A percentile compares a stretch with the other conserved stretches of the same genome.
Conservation (phyloP, 53 echinoderm and acorn worm species). For the Paelopatides confundens region DNA sequence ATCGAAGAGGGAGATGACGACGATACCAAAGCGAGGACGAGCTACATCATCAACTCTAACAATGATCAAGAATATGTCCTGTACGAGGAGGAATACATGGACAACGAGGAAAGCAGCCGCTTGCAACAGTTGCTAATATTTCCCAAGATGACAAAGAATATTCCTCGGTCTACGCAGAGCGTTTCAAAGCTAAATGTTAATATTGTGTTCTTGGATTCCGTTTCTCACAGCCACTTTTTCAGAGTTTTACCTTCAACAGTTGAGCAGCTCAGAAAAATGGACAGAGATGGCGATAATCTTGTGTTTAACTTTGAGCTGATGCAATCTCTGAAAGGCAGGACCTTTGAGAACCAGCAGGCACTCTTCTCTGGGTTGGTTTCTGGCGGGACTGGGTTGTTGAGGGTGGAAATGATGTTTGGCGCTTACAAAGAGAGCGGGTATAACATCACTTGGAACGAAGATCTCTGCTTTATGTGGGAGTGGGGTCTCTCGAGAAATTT, state of each 20-base stretch:
- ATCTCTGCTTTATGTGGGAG: conserved; percentile 92
- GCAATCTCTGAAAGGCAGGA: conserved; percentile 88
- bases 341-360: conserved; percentile 79
- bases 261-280: conserved; percentile 54
- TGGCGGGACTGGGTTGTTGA: conserved; percentile 61
- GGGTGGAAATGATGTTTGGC: conserved; percentile 50
- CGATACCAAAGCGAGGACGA: not conserved
- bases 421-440: conserved; percentile 75
- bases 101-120: not conserved
- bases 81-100: not conserved
- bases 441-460: conserved; percentile 79
- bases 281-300: conserved; percentile 11
- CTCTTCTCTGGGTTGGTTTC: conserved; percentile 77
- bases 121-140: conserved; percentile 5
- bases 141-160: conserved; percentile 24
- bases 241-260: conserved; percentile 78
- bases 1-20: not conserved
- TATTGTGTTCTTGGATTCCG: conserved; percentile 81
- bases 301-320: conserved; percentile 81
- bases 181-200: conserved; percentile 70
- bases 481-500: conserved; percentile 89
- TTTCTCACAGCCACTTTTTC: conserved; percentile 88
- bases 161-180: not conserved
- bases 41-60: not conserved
- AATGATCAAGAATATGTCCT: not conserved